A percentile compares a stretch with the other conserved stretches of the same genome.
phyloP scores from a whole-genome alignment of 2,113 vertebrate species.

The Aptenodytes patagonicus region DNA sequence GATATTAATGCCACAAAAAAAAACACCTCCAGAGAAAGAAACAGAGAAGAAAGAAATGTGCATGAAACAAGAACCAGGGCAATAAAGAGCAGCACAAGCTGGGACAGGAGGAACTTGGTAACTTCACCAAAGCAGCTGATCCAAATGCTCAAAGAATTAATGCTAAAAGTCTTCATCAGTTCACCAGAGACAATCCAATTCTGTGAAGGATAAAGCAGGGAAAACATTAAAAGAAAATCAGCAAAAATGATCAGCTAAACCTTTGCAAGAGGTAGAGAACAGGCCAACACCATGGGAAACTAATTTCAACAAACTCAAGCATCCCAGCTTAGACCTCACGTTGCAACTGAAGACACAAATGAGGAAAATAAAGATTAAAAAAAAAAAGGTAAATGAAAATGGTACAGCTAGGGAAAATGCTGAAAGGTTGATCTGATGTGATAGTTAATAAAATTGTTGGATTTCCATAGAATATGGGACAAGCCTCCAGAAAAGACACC shows the following conservation, averaged over 20 bases:
- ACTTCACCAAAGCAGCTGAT: background rate
- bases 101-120: background rate
- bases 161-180: background rate
- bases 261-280: background rate
- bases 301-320: background rate
- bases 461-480: background rate
- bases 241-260: background rate
- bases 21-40: background rate
- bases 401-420: background rate
- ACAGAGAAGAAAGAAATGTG: background rate
- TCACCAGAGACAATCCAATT: background rate
- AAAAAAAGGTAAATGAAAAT: background rate
- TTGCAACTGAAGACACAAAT: background rate
- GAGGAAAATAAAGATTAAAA: background rate
- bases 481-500: background rate
- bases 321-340: background rate
- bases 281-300: background rate
- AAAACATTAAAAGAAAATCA: background rate
- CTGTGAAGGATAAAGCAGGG: background rate
- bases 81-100: background rate
- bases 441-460: background rate
- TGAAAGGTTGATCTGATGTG: background rate
- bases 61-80: background rate
- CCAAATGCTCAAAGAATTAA: background rate
- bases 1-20: background rate